These are phyloP conservation scores for Thermophis baileyi DNA, from an alignment of 2,113 vertebrate genomes.

Conservation along the genomic window DNA sequence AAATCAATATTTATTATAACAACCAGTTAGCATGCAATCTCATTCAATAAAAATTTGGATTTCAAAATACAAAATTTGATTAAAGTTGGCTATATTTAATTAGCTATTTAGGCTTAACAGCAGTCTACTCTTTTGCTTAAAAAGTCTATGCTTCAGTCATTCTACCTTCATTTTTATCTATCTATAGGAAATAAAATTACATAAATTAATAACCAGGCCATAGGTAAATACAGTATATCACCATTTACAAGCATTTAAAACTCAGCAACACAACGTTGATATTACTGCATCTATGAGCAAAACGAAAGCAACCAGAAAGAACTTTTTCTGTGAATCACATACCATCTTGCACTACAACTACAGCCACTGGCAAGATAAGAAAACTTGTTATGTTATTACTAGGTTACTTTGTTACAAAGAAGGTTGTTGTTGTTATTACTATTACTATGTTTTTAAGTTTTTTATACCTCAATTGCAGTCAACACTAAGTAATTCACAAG, in stretches of 20 bases:
- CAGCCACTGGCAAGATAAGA: background rate
- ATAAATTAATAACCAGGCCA: background rate
- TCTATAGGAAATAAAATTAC: background rate
- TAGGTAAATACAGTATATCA: background rate
- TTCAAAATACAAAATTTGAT: background rate
- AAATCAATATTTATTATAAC: background rate
- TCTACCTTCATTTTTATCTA: background rate
- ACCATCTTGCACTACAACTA: background rate
- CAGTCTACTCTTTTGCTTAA: background rate
- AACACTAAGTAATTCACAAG: background rate
- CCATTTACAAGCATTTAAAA: background rate
- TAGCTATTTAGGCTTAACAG: background rate
- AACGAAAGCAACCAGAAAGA: background rate
- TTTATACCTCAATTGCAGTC: background rate
- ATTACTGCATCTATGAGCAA: background rate
- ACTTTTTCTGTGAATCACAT: background rate
- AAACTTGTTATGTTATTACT: background rate
- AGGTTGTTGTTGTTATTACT: background rate
- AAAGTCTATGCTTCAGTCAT: background rate
- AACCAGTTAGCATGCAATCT: background rate
- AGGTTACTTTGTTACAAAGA: background rate
- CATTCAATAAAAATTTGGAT: background rate
- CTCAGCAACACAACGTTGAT: background rate
- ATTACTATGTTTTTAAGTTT: background rate
- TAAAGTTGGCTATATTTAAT: background rate